These are phyloP conservation scores for Choristoneura rosaceana DNA, from an alignment of 2,888 invertebrate genomes.

Conservation along the genomic window DNA sequence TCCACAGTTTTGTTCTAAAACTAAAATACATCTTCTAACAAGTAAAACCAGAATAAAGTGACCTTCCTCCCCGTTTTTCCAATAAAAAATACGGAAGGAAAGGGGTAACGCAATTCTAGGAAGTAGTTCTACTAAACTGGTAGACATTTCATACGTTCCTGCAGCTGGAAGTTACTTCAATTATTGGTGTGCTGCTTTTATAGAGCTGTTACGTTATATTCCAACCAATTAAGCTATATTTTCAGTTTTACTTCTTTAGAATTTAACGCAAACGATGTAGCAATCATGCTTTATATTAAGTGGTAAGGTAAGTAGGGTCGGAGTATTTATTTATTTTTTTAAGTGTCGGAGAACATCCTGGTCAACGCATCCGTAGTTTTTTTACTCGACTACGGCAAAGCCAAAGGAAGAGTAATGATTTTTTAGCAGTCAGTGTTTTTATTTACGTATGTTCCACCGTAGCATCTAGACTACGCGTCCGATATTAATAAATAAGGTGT, in stretches of 20 bases:
- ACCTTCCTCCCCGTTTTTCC: constrained; percentile 54
- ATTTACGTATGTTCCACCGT: too few relatives aligned
- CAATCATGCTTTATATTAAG: too few relatives aligned
- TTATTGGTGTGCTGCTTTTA: constrained; percentile 78
- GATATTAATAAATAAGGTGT: too few relatives aligned
- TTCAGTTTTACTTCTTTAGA: constrained; percentile 3
- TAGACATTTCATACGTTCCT: constrained; percentile 35
- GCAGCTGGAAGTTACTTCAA: constrained; percentile 67
- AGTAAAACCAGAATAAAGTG: constrained; percentile 67
- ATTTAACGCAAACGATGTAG: not conserved
- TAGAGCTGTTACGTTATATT: constrained; percentile 73
- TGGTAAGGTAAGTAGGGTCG: too few relatives aligned
- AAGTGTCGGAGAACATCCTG: too few relatives aligned
- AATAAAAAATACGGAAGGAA: constrained; percentile 48
- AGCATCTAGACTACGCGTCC: too few relatives aligned
- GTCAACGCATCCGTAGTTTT: too few relatives aligned
- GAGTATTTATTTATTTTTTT: too few relatives aligned
- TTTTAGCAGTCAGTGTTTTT: too few relatives aligned
- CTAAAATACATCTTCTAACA: constrained; percentile 65
- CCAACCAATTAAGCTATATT: constrained; percentile 53
- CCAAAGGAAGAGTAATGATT: too few relatives aligned
- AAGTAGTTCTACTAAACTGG: constrained; percentile 58
- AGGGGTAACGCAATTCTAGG: constrained; percentile 45
- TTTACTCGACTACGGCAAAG: too few relatives aligned
- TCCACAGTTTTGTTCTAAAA: constrained; percentile 69